A percentile compares a stretch with the other conserved stretches of the same genome.
Conservation (phyloP, 2,888 invertebrate species). For the Aporophyla nigra region DNA sequence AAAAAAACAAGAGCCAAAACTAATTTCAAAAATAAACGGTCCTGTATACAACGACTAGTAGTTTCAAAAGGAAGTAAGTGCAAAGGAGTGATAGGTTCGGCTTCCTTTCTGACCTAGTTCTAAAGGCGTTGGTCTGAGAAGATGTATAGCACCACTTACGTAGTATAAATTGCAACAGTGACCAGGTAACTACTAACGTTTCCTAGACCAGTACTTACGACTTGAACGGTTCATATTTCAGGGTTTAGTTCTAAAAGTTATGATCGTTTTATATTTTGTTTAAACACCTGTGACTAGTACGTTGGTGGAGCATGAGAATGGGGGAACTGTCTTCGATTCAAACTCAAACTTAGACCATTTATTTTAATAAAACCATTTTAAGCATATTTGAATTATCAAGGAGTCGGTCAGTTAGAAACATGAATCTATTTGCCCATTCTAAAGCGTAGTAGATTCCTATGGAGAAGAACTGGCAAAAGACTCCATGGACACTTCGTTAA, state of each 20-base stretch:
- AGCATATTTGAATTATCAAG: not conserved
- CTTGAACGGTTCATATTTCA: conserved; percentile 37
- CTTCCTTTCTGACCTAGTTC: conserved; percentile 49
- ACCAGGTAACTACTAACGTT: conserved; percentile 58
- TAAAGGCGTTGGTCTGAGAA: conserved; percentile 25
- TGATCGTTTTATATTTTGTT: conserved; percentile 25
- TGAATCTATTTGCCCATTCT: no score
- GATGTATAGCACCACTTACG: conserved; percentile 58
- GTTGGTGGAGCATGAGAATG: not conserved
- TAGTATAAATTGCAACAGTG: conserved; percentile 59
- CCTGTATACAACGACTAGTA: not conserved
- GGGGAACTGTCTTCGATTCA: not conserved
- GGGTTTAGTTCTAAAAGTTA: conserved; percentile 20
- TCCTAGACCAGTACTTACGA: conserved; percentile 31
- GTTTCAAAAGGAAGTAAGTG: conserved; percentile 32
- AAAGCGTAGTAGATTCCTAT: no score
- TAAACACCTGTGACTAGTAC: conserved; percentile 18
- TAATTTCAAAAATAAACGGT: not conserved
- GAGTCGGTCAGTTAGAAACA: no score
- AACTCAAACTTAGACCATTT: not conserved
- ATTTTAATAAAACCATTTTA: not conserved
- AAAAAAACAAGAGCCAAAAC: not conserved
- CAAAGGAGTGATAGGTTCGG: conserved; percentile 38
- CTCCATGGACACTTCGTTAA: no score
- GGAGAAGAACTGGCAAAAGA: no score